Conservation (phyloP, 1,140 invertebrate species). For the Lasioglossum albipes region DNA sequence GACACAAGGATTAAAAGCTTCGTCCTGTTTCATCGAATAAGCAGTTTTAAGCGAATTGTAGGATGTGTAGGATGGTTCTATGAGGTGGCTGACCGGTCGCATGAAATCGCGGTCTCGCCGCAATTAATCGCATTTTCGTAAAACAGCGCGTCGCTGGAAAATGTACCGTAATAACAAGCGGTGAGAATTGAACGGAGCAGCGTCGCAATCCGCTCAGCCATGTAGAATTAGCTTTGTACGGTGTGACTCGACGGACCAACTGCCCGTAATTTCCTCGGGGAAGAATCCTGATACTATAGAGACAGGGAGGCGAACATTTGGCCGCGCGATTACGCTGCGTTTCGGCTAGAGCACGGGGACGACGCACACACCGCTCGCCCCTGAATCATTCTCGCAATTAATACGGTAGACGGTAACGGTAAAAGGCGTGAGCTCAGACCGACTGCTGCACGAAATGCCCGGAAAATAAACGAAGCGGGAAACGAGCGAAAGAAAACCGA, state of each 20-base stretch:
- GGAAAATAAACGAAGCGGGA: not conserved
- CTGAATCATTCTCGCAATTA: slow-evolving; percentile 52
- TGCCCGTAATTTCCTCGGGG: slow-evolving; percentile 62
- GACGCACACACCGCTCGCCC: slow-evolving; percentile 6
- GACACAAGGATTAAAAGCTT: too few species aligned
- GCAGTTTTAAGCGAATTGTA: too few species aligned
- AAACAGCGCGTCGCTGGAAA: slow-evolving; percentile 22
- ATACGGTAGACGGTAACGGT: slow-evolving; percentile 41
- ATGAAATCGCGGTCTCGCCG: not conserved
- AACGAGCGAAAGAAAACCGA: slow-evolving; percentile 13
- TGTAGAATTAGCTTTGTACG: slow-evolving; percentile 27
- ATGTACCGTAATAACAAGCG: slow-evolving; percentile 20
- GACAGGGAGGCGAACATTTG: slow-evolving; percentile 14
- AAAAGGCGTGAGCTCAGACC: not conserved
- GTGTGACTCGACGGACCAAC: slow-evolving; percentile 40
- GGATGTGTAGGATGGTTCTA: too few species aligned
- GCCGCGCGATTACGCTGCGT: slow-evolving; percentile 27
- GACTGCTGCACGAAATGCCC: not conserved
- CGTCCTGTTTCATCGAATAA: too few species aligned
- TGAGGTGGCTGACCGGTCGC: too few species aligned
- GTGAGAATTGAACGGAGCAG: slow-evolving; percentile 18
- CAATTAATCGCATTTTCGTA: slow-evolving; percentile 25
- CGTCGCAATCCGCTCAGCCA: slow-evolving; percentile 1
- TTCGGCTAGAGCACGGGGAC: slow-evolving; percentile 7
- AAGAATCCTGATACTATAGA: slow-evolving; percentile 51